Base-by-base conservation (phyloP, 2,797 vertebrate genomes). In the Eidolon dupreanum region DNA sequence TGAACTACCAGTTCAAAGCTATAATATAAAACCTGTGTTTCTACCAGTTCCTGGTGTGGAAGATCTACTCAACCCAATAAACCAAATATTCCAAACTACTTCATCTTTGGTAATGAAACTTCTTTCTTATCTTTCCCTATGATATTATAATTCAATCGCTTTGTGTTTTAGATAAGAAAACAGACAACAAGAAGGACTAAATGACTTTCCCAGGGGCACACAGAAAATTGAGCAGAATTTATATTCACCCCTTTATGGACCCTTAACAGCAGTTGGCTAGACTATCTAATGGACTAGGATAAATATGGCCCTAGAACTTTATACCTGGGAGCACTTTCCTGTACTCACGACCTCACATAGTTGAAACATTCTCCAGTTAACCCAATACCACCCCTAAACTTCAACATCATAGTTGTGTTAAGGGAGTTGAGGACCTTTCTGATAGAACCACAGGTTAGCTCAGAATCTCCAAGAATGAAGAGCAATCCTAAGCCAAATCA, bases 161-260 rank as follows among this genome's bases (percentile, higher is more conserved):
- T 53, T 57, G 59, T 75, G 53, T 95, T 95, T 83, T 28, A 90
- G 38, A 65, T 38, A 49, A 87, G 17, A 65, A 82, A 91, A 94
- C 4, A 77, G 49, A 96, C 46, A 1, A 10, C 15, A 61, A 73
- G 28, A 89, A 57, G 5, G 3, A 46, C 43, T 36, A 70, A 92
- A 88, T 94, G 36, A 78, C 36, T 84, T 90, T 94, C 26, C 53
- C n/a, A 57, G 26, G 7, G 20, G 22, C 36, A 65, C 20, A 71
- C 15, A 71, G 59, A 89, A 86, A 86, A 22, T 87, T 49, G 59
- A 68, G 16, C 1, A 92, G 46, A 79, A 79, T 84, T 74, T 90
- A 33, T 49, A 38, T 20, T 19, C 5, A 75, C 9, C 2, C n/a
- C 3, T 87, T 61, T 81, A 36, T 79, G 20, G 20, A 75, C 49